Evolutionary conservation across 2,797 vertebrate genomes (phyloP), one percentile per base, ranked within the genome.

Genomic region (Pelobates cultripes): DNA sequence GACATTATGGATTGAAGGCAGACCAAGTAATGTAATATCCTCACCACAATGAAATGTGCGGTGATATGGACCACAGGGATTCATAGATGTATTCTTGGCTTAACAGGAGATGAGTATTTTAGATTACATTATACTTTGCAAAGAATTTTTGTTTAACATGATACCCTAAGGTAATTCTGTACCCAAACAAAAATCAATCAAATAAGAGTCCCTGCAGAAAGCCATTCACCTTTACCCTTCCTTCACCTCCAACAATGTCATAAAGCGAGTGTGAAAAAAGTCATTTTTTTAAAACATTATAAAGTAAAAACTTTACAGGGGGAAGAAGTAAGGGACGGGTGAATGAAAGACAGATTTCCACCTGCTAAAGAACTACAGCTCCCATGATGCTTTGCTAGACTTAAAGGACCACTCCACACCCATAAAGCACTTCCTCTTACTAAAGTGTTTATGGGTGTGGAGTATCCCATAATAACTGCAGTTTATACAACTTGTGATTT

Each of bases 101-200:
- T 77, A 77, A 47, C 69, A 72, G 80, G 63, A 77, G 60, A 70
- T 71, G 68, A 77, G 60, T 43, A 71, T 63, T 81, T 81, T 81
- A 77, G 73, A 82, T 77, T 73, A 67, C 61, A 82, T 77, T 77
- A 82, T 73, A 41, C 75, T 43, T n/a, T 67, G 41, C 71, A 42
- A 76, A 72, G 47, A 47, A 77, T 53, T 77, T 73, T 76, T 55
- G 55, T 72, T 82, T 77, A 82, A 77, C 71, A 77, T 13, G 61
- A 82, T 77, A 51, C 80, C 80, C 71, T 40, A 5, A 77, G 69
- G 80, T 73, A 77, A 67, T 77, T 71, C 74, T 57, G 47, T 77
- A 73, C 10, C 68, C 80, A 82, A 81, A 77, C 80, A 77, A 77
- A 71, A 82, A 82, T 76, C 74, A 71, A 77, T 82, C 80, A 77